Percentiles rank a stretch among this genome's conserved stretches.
phyloP scores from a whole-genome alignment of 2,797 vertebrate species.

The Heterohyrax brucei region DNA sequence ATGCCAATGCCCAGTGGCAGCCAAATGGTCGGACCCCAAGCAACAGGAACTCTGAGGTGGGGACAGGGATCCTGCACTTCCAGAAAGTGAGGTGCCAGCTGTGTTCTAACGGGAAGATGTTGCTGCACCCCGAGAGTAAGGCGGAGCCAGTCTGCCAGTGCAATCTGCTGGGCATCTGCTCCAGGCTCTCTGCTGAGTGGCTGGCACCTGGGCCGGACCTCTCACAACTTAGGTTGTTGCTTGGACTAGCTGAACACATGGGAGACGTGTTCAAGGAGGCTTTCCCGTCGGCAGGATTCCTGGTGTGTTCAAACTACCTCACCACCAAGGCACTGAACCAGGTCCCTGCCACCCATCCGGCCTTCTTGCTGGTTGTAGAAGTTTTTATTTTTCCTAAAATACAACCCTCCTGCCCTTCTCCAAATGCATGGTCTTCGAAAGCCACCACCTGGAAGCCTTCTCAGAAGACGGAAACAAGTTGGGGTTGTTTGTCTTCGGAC shows the following conservation, averaged over 20 bases:
- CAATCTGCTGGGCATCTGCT: not conserved
- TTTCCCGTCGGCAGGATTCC: constrained; percentile 11
- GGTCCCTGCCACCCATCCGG: constrained; percentile 65
- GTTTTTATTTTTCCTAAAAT: constrained; percentile 36
- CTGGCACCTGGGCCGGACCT: not conserved
- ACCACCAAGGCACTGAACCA: constrained; percentile 83
- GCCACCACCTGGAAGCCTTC: constrained; percentile 38
- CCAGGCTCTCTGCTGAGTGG: not conserved
- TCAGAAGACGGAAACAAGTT: not conserved
- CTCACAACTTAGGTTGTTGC: constrained; percentile 10
- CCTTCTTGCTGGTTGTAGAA: constrained; percentile 42
- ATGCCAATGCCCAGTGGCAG: not conserved
- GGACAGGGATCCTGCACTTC: constrained; percentile 72
- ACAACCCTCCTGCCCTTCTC: constrained; percentile 7
- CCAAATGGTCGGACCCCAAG: not conserved
- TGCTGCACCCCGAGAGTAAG: constrained; percentile 59
- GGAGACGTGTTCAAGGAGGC: not conserved
- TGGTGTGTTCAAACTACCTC: constrained; percentile 90
- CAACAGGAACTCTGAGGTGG: constrained; percentile 49
- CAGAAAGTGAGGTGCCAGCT: constrained; percentile 66
- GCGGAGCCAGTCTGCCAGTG: not conserved
- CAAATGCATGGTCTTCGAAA: constrained; percentile 44
- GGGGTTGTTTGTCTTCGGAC: constrained; percentile 10
- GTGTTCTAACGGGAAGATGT: constrained; percentile 75
- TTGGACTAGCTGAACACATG: constrained; percentile 50